Evolutionary conservation across 2,888 invertebrate species (phyloP), one percentile per base, ranked within the genome.

Genomic region (Tenthredo distinguenda): DNA sequence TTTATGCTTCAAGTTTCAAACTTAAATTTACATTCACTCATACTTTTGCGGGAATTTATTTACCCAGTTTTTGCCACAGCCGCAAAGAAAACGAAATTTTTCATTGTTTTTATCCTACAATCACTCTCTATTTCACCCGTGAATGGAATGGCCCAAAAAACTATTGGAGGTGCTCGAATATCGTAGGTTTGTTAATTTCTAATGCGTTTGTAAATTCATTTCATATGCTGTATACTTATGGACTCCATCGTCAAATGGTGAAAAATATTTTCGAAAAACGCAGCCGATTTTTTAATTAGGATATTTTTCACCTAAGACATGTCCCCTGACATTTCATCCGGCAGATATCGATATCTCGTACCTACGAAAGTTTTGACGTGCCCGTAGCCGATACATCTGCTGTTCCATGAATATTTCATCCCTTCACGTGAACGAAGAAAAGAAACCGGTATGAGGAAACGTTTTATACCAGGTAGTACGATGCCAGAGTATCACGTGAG

Each of bases 321-420:
- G 55, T 50, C 34, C 18, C 55, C 77, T 18, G 47, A 50, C 21
- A 21, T 40, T 50, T 77, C 50, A 37, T 6, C 58, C 62, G 34
- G 47, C 43, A 55, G 4, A 31, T 34, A 55, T 31, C 50, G 55
- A 77, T 77, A 40, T 55, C 18, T 55, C 50, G 3, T 34, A 9
- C 31, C 55, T 37, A 40, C 31, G 7, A 81, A 81, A 81, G 37
- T 81, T 81, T 37, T 58, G 81, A 62, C 62, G 62, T 58, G 5
- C 62, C 62, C 62, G 34, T 18, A 40, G 58, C 31, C 62, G 81
- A 81, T 81, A 81, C 81, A 81, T 62, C 81, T 81, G 81, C 81
- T 21, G 34, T 62, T 62, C 62, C 58, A 81, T 81, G 81, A 81
- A 81, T 81, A 81, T 81, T 81, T 81, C 81, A 81, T 81, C 21